Conservation (phyloP, 2,797 vertebrate genomes). For the Gymnothorax reevesii region DNA sequence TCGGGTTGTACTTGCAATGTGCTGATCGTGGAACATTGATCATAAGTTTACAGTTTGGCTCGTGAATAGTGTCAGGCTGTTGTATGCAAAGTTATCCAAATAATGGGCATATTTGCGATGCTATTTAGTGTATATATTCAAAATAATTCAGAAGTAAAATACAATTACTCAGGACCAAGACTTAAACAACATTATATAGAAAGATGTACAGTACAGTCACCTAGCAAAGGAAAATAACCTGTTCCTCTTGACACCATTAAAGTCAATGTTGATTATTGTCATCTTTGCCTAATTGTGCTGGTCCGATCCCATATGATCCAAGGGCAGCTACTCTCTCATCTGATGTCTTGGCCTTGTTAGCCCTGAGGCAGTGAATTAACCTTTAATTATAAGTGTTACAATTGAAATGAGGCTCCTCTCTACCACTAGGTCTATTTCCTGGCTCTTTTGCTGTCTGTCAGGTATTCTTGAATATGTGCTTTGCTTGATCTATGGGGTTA, state of each 20-base stretch:
- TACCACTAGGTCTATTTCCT: constrained; percentile 70
- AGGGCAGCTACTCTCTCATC: constrained; percentile 90
- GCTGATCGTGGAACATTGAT: background rate
- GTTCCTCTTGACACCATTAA: constrained; percentile 32
- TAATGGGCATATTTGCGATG: background rate
- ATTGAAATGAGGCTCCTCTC: constrained; percentile 86
- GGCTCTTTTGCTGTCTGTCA: constrained; percentile 70
- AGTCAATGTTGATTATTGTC: constrained; percentile 77
- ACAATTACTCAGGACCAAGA: background rate
- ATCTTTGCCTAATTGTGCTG: constrained; percentile 86
- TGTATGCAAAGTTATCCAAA: background rate
- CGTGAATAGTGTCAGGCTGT: background rate
- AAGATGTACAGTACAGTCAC: constrained; percentile 17
- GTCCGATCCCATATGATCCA: constrained; percentile 89
- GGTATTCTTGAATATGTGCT: constrained; percentile 83
- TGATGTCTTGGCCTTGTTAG: constrained; percentile 94
- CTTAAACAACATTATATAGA: background rate
- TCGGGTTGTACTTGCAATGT: background rate
- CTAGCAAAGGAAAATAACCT: background rate
- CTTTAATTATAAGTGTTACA: constrained; percentile 91
- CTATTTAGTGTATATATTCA: background rate
- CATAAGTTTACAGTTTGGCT: background rate
- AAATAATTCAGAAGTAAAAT: background rate
- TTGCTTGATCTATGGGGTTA: constrained; percentile 81
- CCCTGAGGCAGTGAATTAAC: constrained; percentile 96